Conservation (phyloP, 2,888 invertebrate species). For the Campopleginae sp. region DNA sequence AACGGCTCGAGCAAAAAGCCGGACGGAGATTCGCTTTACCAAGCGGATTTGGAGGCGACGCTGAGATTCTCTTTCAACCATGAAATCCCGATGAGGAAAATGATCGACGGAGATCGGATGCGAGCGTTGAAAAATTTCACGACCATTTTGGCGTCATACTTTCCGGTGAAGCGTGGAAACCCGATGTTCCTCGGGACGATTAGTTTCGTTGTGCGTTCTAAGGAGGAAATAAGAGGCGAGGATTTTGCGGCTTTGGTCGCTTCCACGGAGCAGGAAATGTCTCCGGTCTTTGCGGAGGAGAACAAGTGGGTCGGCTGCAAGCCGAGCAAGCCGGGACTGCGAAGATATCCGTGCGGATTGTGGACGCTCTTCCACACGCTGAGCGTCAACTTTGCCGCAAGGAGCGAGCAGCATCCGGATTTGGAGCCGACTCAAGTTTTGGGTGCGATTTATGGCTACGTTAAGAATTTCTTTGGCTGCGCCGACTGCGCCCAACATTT, state of each 20-base stretch:
- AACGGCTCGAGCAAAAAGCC: neutral
- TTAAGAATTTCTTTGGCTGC: slow-evolving; percentile 97
- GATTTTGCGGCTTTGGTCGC: slow-evolving; percentile 87
- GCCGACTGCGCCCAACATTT: slow-evolving; percentile 96
- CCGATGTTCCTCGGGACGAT: slow-evolving; percentile 70
- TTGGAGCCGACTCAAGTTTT: slow-evolving; percentile 89
- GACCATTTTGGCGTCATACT: slow-evolving; percentile 89
- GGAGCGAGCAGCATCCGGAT: slow-evolving; percentile 72
- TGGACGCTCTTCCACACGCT: slow-evolving; percentile 98
- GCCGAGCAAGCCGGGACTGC: slow-evolving; percentile 90
- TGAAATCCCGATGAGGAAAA: slow-evolving; percentile 91
- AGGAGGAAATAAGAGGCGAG: slow-evolving; percentile 86
- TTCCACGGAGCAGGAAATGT: slow-evolving; percentile 85
- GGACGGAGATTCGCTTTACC: slow-evolving; percentile 88
- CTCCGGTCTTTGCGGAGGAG: slow-evolving; percentile 85
- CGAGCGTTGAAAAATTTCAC: slow-evolving; percentile 91
- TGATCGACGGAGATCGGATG: slow-evolving; percentile 90
- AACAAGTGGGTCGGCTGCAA: slow-evolving; percentile 91
- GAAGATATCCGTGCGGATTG: slow-evolving; percentile 97
- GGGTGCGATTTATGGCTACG: slow-evolving; percentile 93
- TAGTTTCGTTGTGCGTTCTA: slow-evolving; percentile 84
- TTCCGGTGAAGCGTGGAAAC: slow-evolving; percentile 91
- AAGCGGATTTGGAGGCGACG: slow-evolving; percentile 95
- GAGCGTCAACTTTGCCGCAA: slow-evolving; percentile 88
- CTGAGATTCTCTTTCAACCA: slow-evolving; percentile 92